Evolutionary conservation across 2,113 vertebrate species (phyloP).

Genomic region (Nymphicus hollandicus): DNA sequence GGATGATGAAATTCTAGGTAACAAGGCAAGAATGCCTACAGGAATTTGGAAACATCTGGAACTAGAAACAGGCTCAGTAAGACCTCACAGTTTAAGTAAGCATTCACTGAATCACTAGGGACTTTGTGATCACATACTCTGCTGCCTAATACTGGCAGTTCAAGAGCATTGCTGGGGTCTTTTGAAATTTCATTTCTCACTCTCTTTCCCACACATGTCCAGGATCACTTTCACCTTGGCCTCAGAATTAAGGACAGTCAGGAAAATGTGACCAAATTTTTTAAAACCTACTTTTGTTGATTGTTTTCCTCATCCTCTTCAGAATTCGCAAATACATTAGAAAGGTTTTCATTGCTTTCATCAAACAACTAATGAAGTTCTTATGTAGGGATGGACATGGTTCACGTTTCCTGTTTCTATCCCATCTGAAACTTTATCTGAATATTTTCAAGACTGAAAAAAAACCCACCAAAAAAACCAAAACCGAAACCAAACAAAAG

Average conservation of each 20-base stretch:
- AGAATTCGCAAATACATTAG: background rate
- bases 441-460: background rate
- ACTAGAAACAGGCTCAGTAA: background rate
- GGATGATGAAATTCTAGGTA: background rate
- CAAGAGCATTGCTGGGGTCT: background rate
- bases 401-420: background rate
- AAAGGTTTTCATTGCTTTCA: background rate
- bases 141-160: background rate
- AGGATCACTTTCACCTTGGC: background rate
- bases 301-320: background rate
- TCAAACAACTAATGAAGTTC: background rate
- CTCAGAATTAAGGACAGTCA: background rate
- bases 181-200: background rate
- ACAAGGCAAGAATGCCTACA: background rate
- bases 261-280: background rate
- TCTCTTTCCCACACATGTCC: background rate
- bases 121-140: background rate
- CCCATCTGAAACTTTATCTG: background rate
- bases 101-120: background rate
- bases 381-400: background rate
- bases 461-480: fast-evolving
- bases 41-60: background rate
- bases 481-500: background rate
- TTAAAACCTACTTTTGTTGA: background rate
- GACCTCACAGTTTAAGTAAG: background rate